Base-by-base conservation (phyloP, 2,888 invertebrate species). In the Eurytoma californica region DNA sequence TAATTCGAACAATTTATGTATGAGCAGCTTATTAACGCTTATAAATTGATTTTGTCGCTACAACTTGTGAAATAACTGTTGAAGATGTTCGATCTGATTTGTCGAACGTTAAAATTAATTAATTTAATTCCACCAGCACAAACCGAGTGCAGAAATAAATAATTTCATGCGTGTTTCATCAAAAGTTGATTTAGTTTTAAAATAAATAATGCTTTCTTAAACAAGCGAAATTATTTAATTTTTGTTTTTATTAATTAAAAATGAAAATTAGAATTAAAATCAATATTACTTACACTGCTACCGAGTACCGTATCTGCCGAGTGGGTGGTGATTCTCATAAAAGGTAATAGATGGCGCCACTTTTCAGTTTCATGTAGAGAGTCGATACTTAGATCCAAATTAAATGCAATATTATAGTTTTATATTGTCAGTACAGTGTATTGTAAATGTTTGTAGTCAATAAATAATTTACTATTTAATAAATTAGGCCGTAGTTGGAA, bases 301-400 rank as follows among this genome's bases (percentile, higher is more conserved):
- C 51, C 12, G 16, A n/a, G 18, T 20, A 13, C 14, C 53, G 49
- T 77, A 73, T 53, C 80, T 47, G 58, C 16, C 28, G 77, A 77
- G 77, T 68, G n/a, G 16, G 4, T 7, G 3, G 12, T 65, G 5
- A 65, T 70, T 77, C 66, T 18, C 14, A 13, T 4, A 24, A 14
- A 3, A n/a, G 28, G 39, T 24, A 57, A 69, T 39, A 77, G 80
- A 80, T 80, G 80, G 80, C 80, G 80, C 13, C 77, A 73, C 74
- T 70, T 79, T 79, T 20, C 1, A 28, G 24, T 53, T 9, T 39
- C 20, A n/a, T 3, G 51, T 49, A 16, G 2, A 5, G 30, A 18
- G 20, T 12, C 20, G 9, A 20, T 18, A 13, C 20, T 57, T 20
- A 57, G 7, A 57, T 18, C 20, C 60, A 60, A 60, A 24, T 24